Percentiles rank a stretch among this genome's conserved stretches.
Conservation (phyloP, 37 sponge, comb jelly and placozoan genomes). For the Hexactinellida sp. region DNA sequence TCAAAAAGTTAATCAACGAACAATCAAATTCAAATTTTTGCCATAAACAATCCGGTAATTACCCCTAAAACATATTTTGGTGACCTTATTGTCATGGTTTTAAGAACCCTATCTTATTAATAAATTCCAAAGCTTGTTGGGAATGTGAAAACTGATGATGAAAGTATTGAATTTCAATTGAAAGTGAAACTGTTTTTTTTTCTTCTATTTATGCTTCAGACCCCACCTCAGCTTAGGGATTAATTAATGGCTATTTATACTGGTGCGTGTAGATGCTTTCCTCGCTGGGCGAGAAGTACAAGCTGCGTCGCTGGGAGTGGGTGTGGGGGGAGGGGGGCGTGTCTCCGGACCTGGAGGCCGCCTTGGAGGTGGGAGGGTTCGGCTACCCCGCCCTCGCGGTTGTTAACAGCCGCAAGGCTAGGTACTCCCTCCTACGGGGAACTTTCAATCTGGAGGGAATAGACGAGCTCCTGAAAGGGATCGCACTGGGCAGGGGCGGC, state of each 20-base stretch:
- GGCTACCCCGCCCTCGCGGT: constrained; percentile 91
- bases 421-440: constrained; percentile 51
- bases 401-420: constrained; percentile 53
- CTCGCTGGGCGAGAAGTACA: constrained; percentile 61
- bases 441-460: constrained; percentile 65
- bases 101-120: too few relatives aligned
- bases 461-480: constrained; percentile 49
- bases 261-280: not conserved
- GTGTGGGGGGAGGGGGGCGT: constrained; percentile 78
- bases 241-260: too few relatives aligned
- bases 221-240: too few relatives aligned
- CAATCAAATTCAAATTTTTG: too few relatives aligned
- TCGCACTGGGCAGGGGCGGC: constrained; percentile 30
- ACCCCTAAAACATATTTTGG: too few relatives aligned
- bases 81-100: not conserved
- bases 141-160: too few relatives aligned
- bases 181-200: too few relatives aligned
- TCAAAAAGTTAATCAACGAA: too few relatives aligned
- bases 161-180: too few relatives aligned
- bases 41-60: too few relatives aligned
- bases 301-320: constrained; percentile 80
- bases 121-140: too few relatives aligned
- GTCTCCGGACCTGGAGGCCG: constrained; percentile 47
- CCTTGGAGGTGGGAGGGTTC: constrained; percentile 82
- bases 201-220: too few relatives aligned